Percentiles rank a stretch among this genome's conserved stretches.
Evolutionary conservation across 92 coral and sea anemone species (phyloP).

Genomic region (Parazoanthus darwini): DNA sequence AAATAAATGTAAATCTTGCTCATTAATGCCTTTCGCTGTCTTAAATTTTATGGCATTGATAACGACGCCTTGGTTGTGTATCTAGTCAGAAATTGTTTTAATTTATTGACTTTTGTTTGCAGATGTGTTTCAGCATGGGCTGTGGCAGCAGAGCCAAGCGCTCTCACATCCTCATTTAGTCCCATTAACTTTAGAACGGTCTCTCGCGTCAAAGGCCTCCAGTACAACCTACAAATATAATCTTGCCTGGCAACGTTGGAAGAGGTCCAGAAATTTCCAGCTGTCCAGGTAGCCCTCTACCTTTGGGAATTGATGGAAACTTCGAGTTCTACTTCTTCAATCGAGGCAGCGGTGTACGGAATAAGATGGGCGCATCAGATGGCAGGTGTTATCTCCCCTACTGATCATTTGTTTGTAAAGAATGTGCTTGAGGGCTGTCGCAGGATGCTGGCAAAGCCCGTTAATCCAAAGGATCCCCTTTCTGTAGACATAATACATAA

Average conservation of each 20-base stretch:
- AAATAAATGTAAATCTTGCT: too few species aligned
- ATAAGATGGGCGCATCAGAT: background rate
- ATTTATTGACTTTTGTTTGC: background rate
- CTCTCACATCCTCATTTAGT: background rate
- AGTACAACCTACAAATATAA: background rate
- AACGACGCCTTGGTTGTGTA: too few species aligned
- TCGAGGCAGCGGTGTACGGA: conserved; percentile 26
- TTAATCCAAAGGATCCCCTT: too few species aligned
- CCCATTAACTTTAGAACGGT: background rate
- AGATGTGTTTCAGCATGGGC: background rate
- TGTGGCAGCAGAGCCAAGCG: background rate
- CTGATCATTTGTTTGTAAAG: too few species aligned
- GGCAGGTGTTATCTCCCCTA: too few species aligned
- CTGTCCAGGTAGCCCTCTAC: background rate
- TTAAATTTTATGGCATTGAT: background rate
- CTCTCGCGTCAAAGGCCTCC: conserved; percentile 10
- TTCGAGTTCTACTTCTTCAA: conserved; percentile 6
- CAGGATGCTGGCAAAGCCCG: too few species aligned
- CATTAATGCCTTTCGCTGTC: conserved; percentile 10
- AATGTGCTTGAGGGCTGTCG: conserved; percentile 21
- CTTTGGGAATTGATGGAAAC: conserved; percentile 8
- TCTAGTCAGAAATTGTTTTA: background rate
- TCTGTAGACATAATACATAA: too few species aligned
- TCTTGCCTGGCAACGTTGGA: conserved; percentile 2
- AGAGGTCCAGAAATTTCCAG: conserved; percentile 11